Base-by-base conservation (phyloP, 2,888 invertebrate species). In the Chrysotoxum bicinctum region DNA sequence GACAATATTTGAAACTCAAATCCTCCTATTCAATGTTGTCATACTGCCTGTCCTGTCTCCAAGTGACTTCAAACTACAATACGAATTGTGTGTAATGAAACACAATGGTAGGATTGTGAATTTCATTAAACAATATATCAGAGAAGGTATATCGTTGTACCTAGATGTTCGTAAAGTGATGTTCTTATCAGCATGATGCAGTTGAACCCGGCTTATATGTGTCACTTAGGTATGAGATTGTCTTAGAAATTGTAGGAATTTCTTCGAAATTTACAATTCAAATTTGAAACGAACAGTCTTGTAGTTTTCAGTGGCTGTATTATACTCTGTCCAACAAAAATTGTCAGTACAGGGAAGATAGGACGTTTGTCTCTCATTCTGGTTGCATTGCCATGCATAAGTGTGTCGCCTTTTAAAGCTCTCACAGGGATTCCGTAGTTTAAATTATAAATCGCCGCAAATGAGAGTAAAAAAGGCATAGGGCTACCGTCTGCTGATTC, bases 61-160 rank as follows among this genome's bases (percentile, higher is more conserved):
- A 62, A 68, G 45, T 62, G 60, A 75, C 80, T 75, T 3, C 32
- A 43, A 43, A 56, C 21, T 50, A 19, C 56, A n/a, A 35, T 56
- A 45, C 45, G 58, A 30, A 66, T 45, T 40, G 69, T 50, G 64
- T 69, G 52, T 54, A 23, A 32, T n/a, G 48, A 69, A 76, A 81
- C 76, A 81, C 76, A 81, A 76, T 76, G 64, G 40, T 30, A 37
- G 14, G 4, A 23, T 37, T 50, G 56, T 81, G 60, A 70, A 81
- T 81, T 64, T 69, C 50, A 69, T 75, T 81, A 21, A 12, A 56
- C 56, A 70, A 69, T 45, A 58, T 64, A 12, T 48, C 21, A 21
- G 48, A 5, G 48, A 48, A 48, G 48, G 43, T 19, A 43, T 10
- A 8, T 3, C 5, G 8, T 8, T 40, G 6, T 43, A 9, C 43